These are phyloP conservation scores for Lutjanus erythropterus DNA, from an alignment of 2,113 vertebrate genomes.

Conservation along the genomic window DNA sequence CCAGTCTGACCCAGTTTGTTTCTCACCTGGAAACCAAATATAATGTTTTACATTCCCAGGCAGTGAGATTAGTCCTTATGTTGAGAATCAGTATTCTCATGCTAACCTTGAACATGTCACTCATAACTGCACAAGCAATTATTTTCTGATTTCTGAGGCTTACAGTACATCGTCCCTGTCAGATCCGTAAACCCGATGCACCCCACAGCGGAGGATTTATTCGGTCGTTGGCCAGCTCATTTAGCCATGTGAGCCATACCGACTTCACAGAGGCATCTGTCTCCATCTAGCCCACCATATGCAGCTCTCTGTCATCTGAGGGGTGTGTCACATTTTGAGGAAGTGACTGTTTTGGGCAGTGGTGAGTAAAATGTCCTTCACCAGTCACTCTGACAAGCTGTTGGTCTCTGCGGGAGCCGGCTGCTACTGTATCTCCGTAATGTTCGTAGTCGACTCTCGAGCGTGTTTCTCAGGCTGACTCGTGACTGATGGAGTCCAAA, in stretches of 20 bases:
- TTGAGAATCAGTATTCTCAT: slow-evolving; percentile 27
- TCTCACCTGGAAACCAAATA: slow-evolving; percentile 17
- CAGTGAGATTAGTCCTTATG: neutral
- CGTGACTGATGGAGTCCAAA: neutral
- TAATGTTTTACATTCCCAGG: neutral
- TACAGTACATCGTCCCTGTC: slow-evolving; percentile 15
- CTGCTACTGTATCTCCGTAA: neutral
- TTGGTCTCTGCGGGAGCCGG: slow-evolving; percentile 6
- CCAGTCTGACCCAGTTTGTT: neutral
- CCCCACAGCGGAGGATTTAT: neutral
- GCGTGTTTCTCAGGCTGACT: neutral
- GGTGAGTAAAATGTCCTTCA: slow-evolving; percentile 54
- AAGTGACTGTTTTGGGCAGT: slow-evolving; percentile 49
- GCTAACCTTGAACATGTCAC: neutral
- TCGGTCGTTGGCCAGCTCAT: slow-evolving; percentile 60
- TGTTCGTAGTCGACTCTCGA: neutral
- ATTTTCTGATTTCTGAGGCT: slow-evolving; percentile 36
- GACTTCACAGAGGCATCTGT: slow-evolving; percentile 64
- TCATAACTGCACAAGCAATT: slow-evolving; percentile 23
- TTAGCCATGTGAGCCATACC: slow-evolving; percentile 48
- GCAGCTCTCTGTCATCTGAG: slow-evolving; percentile 56
- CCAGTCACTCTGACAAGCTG: slow-evolving; percentile 55
- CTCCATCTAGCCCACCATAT: slow-evolving; percentile 60
- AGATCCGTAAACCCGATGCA: slow-evolving; percentile 26
- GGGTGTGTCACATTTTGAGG: slow-evolving; percentile 31